phyloP scores from a whole-genome alignment of 2,888 invertebrate genomes.

The Drosophila sordidula region DNA sequence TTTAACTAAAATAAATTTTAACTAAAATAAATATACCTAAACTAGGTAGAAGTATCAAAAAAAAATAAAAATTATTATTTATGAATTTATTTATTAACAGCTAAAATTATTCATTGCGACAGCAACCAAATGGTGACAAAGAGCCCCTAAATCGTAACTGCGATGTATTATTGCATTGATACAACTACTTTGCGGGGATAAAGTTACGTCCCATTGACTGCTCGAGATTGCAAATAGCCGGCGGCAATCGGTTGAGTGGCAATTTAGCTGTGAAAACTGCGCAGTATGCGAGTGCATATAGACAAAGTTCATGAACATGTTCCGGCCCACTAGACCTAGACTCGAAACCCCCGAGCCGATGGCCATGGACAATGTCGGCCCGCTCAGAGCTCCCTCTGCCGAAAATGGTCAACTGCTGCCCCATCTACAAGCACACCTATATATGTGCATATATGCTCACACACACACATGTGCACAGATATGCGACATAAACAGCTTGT shows the following conservation, averaged over 20 bases:
- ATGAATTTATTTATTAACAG: no score
- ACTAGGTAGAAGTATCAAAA: no score
- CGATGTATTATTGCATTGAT: neutral
- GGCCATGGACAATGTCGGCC: slow-evolving; percentile 8
- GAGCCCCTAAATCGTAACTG: no score
- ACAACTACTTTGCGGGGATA: slow-evolving; percentile 4
- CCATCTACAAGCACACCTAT: slow-evolving; percentile 10
- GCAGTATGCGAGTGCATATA: slow-evolving; percentile 36
- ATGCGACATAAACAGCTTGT: slow-evolving; percentile 9
- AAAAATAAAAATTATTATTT: no score
- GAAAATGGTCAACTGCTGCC: neutral
- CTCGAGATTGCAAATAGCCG: slow-evolving; percentile 23
- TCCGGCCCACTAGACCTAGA: slow-evolving; percentile 3
- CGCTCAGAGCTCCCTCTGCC: neutral
- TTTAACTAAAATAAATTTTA: no score
- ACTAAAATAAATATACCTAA: no score
- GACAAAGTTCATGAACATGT: slow-evolving; percentile 41
- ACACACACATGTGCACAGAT: slow-evolving; percentile 1
- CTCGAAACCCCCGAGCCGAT: slow-evolving; percentile 13
- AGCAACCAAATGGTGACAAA: no score
- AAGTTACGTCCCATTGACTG: slow-evolving; percentile 23
- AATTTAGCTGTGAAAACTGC: slow-evolving; percentile 37
- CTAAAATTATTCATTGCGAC: no score
- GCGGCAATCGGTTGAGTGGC: slow-evolving; percentile 13
- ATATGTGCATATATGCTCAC: no score